phyloP scores from a whole-genome alignment of 2,888 invertebrate genomes.

The Drymonia ruficornis region DNA sequence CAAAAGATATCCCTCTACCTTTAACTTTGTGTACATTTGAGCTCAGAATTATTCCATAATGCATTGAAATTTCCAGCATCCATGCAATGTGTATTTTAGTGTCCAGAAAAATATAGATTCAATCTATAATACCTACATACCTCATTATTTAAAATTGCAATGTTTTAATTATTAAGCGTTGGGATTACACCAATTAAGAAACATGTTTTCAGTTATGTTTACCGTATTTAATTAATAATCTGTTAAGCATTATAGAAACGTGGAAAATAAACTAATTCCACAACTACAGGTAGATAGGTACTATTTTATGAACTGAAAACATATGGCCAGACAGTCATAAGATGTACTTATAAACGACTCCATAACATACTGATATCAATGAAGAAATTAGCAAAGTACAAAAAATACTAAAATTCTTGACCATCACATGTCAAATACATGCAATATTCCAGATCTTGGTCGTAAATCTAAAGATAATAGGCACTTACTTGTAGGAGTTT shows the following conservation, averaged over 20 bases:
- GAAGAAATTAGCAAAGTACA: background rate
- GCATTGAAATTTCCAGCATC: too few species aligned
- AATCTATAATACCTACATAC: too few species aligned
- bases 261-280: background rate
- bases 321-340: too few species aligned
- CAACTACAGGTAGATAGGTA: background rate
- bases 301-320: too few species aligned
- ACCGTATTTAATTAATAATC: too few species aligned
- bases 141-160: too few species aligned
- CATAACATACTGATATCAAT: background rate
- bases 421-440: constrained; percentile 1
- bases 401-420: constrained; percentile 4
- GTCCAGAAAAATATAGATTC: too few species aligned
- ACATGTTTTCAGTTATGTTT: background rate
- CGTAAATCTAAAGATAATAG: background rate
- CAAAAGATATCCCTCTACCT: too few species aligned
- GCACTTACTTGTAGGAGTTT: constrained; percentile 13
- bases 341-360: background rate
- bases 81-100: too few species aligned
- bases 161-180: background rate
- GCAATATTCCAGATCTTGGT: constrained; percentile 8
- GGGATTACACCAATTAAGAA: background rate
- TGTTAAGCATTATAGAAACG: background rate
- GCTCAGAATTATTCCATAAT: too few species aligned
- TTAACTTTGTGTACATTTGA: too few species aligned